Percentiles rank a stretch among this genome's conserved stretches.
phyloP scores from a whole-genome alignment of 2,888 invertebrate genomes.

The Caenorhabditis sinica region DNA sequence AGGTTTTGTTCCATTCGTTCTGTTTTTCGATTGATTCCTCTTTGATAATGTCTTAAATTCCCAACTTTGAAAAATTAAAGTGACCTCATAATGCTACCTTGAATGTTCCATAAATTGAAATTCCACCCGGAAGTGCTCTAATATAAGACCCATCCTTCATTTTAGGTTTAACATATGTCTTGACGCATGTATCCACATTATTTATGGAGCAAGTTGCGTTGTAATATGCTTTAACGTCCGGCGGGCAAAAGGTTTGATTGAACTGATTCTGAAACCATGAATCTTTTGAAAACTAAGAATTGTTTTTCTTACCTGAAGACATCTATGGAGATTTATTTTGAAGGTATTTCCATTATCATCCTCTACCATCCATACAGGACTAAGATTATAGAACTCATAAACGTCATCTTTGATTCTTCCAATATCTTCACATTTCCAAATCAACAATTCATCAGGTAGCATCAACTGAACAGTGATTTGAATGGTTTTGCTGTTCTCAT shows the following conservation, averaged over 20 bases:
- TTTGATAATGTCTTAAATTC: no score
- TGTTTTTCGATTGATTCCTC: no score
- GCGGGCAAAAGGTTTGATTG: background rate
- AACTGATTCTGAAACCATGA: slow-evolving; percentile 7
- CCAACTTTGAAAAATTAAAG: no score
- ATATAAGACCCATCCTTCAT: background rate
- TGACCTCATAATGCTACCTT: background rate
- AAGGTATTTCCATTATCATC: background rate
- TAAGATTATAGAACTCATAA: slow-evolving; percentile 32
- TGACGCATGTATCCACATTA: background rate
- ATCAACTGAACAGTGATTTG: background rate
- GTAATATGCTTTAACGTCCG: background rate
- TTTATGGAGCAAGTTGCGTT: slow-evolving; percentile 3
- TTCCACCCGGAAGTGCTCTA: slow-evolving; percentile 4
- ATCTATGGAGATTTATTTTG: slow-evolving; percentile 11
- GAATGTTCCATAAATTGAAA: slow-evolving; percentile 20
- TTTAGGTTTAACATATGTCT: background rate
- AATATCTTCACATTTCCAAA: slow-evolving; percentile 43
- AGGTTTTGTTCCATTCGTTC: no score
- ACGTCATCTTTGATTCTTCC: background rate
- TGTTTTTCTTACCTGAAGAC: background rate
- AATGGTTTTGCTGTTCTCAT: background rate
- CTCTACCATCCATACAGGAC: slow-evolving; percentile 12
- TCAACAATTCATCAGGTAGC: background rate
- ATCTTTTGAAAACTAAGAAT: background rate